These are phyloP conservation scores for Calliphora vicina DNA, from an alignment of 1,140 invertebrate species.

Conservation along the genomic window DNA sequence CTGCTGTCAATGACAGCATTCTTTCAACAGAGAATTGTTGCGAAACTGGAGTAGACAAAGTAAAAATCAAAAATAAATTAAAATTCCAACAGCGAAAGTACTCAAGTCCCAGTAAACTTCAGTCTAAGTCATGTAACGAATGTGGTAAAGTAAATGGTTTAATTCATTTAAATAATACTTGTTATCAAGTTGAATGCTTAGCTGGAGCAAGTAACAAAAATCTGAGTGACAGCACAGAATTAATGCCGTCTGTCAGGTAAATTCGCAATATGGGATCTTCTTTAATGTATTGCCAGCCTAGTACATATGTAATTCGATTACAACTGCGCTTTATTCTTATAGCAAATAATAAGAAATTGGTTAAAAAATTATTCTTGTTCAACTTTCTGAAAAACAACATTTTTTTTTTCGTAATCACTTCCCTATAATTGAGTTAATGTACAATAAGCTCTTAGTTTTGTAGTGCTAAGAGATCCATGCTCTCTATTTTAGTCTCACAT, in stretches of 20 bases:
- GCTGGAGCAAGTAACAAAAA: background rate
- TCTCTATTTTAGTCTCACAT: too few species aligned
- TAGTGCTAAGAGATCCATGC: too few species aligned
- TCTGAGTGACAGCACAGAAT: background rate
- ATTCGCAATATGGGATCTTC: too few species aligned
- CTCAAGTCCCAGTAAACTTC: background rate
- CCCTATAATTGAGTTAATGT: too few species aligned
- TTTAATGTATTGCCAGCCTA: too few species aligned
- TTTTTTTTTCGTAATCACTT: too few species aligned
- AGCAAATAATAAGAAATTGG: too few species aligned
- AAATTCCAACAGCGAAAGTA: background rate
- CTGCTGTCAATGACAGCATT: background rate
- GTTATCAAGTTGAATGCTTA: conserved; percentile 50
- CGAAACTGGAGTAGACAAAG: background rate
- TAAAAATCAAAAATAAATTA: background rate
- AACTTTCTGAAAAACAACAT: too few species aligned
- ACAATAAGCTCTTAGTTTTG: too few species aligned
- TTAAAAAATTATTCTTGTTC: too few species aligned
- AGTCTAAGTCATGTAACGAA: background rate
- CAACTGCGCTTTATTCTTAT: too few species aligned
- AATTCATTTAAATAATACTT: conserved; percentile 53
- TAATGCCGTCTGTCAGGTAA: conserved; percentile 11
- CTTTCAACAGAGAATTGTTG: background rate
- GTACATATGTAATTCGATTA: too few species aligned
- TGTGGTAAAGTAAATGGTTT: conserved; percentile 39